Base-by-base conservation (phyloP, 2,888 invertebrate genomes). In the Mimas tiliae region DNA sequence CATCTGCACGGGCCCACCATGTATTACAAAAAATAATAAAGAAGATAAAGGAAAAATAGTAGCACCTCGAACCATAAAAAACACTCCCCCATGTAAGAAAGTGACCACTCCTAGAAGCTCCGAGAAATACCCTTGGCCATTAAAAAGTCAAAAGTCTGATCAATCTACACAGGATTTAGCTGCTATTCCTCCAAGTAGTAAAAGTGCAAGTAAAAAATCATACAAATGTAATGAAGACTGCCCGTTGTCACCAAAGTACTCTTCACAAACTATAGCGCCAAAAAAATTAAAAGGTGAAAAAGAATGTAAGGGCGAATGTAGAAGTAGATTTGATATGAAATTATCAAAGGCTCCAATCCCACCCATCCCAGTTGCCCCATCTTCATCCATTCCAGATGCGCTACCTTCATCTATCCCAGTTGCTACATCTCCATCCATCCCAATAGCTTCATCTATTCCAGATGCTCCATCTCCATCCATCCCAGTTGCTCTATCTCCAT, bases 221-320 rank as follows among this genome's bases (percentile, higher is more conserved):
- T 42, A 62, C 6, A 38, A 63, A 8, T 48, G 53, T 53, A 53
- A 45, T 19, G 33, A 63, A 8, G 27, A 53, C 8, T 63, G 38
- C n/a, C 66, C 63, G 8, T 33, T 63, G 12, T 45, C 52, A 6
- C 63, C 53, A 9, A 19, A 66, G 14, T 34, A 27, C 19, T 52
- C 65, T 19, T 34, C 51, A 8, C 42, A 66, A 47, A 47, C 52
- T 33, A 11, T 63, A 66, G 42, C 69, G 52, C 62, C 68, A n/a
- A 63, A 62, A 47, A 70, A 68, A 51, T n/a, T 38, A 14, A 53
- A 47, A 19, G 53, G 53, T 11, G 50, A 52, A 38, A 45, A 45
- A n/a, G 71, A 74, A 47, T 81, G 81, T 70, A 72, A 67, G 27
- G 66, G 68, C 33, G 68, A 77, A 45, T 81, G 77, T 65, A 72